Percentiles rank a stretch among this genome's conserved stretches.
phyloP scores from a whole-genome alignment of 1,140 invertebrate genomes.

The Ganaspis sp. region DNA sequence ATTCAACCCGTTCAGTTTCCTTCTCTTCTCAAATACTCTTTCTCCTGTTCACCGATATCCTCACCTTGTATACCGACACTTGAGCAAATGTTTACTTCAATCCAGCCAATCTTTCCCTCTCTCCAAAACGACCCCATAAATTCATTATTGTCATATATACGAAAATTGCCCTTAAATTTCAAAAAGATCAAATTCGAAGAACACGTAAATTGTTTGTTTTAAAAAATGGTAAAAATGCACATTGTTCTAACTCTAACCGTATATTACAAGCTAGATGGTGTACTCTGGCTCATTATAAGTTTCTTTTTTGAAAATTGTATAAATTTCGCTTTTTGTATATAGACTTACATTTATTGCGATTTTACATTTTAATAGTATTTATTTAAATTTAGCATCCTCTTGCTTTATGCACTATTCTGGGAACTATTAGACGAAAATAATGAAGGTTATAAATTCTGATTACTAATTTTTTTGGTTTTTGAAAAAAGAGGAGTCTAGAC shows the following conservation, averaged over 20 bases:
- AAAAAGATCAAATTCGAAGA: no score
- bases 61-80: conserved; percentile 16
- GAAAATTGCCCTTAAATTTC: no score
- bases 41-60: conserved; percentile 26
- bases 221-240: no score
- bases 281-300: no score
- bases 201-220: no score
- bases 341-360: no score
- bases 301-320: no score
- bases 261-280: no score
- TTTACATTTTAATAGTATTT: no score
- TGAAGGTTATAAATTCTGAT: conserved; percentile 4
- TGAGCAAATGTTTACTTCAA: neutral
- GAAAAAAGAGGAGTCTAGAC: conserved; percentile 41
- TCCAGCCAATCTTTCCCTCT: neutral
- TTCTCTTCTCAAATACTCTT: conserved; percentile 34
- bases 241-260: no score
- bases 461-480: neutral
- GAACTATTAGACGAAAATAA: conserved; percentile 39
- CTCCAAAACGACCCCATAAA: neutral
- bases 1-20: conserved; percentile 66
- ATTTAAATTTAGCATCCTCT: no score
- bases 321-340: no score
- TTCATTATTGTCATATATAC: neutral
- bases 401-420: neutral